Conservation (phyloP, 2,797 vertebrate genomes). For the Sitta carolinensis region DNA sequence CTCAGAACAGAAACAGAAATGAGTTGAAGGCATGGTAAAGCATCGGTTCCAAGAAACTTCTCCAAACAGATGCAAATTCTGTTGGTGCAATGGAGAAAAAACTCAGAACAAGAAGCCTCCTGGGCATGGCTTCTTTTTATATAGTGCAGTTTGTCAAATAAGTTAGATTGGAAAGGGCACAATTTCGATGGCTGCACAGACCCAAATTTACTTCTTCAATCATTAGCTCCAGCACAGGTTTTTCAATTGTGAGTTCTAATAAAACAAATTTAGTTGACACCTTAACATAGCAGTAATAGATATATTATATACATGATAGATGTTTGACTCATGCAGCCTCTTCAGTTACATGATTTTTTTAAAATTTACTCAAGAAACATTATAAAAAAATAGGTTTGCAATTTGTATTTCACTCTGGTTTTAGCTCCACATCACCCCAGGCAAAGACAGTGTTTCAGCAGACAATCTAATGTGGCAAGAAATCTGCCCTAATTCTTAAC, state of each 20-base stretch:
- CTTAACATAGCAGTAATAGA: neutral
- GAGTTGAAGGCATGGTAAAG: constrained; percentile 46
- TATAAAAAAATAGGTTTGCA: constrained; percentile 66
- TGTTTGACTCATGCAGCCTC: constrained; percentile 32
- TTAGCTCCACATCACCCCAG: constrained; percentile 23
- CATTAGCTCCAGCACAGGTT: constrained; percentile 23
- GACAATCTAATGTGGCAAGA: constrained; percentile 42
- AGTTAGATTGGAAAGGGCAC: constrained; percentile 37
- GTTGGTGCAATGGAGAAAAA: constrained; percentile 21
- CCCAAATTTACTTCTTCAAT: neutral
- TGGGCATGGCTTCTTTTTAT: neutral
- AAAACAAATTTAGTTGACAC: constrained; percentile 29
- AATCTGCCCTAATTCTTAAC: constrained; percentile 52
- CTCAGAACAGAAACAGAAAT: neutral
- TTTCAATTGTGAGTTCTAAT: constrained; percentile 30
- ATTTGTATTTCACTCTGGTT: constrained; percentile 41
- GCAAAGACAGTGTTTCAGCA: constrained; percentile 52
- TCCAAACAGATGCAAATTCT: constrained; percentile 24
- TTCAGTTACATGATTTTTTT: neutral
- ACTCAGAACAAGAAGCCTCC: neutral
- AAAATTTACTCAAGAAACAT: constrained; percentile 38
- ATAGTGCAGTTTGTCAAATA: constrained; percentile 4
- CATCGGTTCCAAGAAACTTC: constrained; percentile 16
- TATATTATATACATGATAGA: neutral
- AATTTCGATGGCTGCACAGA: neutral